Evolutionary conservation across 2,797 vertebrate species (phyloP), one percentile per base, ranked within the genome.

Genomic region (Lithobates sylvaticus): DNA sequence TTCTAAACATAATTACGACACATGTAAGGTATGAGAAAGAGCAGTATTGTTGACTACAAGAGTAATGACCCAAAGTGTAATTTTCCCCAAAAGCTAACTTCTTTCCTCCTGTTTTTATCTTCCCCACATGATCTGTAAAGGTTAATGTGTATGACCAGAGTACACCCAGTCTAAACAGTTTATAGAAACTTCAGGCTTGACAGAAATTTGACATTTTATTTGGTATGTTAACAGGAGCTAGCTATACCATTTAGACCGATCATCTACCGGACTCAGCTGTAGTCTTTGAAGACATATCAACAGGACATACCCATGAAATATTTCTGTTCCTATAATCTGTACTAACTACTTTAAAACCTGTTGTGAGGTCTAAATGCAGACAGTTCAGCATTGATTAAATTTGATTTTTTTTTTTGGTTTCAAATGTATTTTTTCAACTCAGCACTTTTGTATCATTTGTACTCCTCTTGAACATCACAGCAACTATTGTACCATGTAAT

Each of bases 111-210:
- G 78, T 78, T 89, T 89, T 80, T 76, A 84, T 86, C 91, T 92
- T 90, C 91, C 89, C 89, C 76, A 58, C 78, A 54, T 87, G 90
- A 93, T 94, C 94, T 93, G 95, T 94, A 88, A 91, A 92, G 89
- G 92, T 90, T 86, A 92, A 91, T 92, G 91, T 89, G 89, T 90
- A 84, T 89, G 92, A 86, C 83, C 89, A 89, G 78, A 73, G 92
- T 89, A 92, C 90, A 88, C 89, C 88, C 91, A 95, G 94, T 94
- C 93, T 95, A 96, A 95, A 94, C 94, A 94, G 92, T 95, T 94
- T 95, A 94, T 92, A 92, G 93, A 93, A 94, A 82, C 85, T 88
- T 88, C 90, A 92, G 91, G 90, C 92, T 88, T 94, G 93, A 94
- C 88, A 83, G 91, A 90, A 78, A 88, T 82, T 89, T 94, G 94